Conservation (phyloP, 2,113 vertebrate genomes). For the Cervus canadensis region DNA sequence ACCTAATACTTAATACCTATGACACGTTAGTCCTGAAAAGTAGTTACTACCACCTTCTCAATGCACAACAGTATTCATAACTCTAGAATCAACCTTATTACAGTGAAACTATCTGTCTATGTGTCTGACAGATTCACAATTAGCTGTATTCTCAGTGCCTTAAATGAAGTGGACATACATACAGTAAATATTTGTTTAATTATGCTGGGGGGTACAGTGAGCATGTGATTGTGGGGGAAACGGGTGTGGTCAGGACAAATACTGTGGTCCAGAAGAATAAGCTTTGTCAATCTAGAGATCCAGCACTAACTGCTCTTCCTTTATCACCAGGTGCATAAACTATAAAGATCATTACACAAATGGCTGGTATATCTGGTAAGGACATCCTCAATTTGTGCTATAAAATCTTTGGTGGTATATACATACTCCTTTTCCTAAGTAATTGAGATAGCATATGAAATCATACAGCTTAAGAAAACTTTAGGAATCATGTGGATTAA, state of each 20-base stretch:
- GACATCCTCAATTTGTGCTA: neutral
- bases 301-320: neutral
- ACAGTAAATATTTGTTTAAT: neutral
- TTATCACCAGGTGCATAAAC: constrained; percentile 62
- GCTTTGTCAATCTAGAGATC: neutral
- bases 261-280: neutral
- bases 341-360: constrained; percentile 57
- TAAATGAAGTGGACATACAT: neutral
- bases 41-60: neutral
- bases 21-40: neutral
- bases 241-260: neutral
- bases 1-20: neutral
- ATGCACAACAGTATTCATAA: neutral
- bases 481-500: neutral
- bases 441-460: neutral
- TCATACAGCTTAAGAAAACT: neutral
- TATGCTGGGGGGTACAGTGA: neutral
- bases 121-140: neutral
- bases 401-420: neutral
- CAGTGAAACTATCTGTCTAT: neutral
- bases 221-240: neutral
- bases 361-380: constrained; percentile 82
- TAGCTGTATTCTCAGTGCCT: neutral
- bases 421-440: neutral
- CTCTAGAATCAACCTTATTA: neutral